These are phyloP conservation scores for Geophilus truncorum DNA, from an alignment of 2,888 invertebrate species.

Conservation along the genomic window DNA sequence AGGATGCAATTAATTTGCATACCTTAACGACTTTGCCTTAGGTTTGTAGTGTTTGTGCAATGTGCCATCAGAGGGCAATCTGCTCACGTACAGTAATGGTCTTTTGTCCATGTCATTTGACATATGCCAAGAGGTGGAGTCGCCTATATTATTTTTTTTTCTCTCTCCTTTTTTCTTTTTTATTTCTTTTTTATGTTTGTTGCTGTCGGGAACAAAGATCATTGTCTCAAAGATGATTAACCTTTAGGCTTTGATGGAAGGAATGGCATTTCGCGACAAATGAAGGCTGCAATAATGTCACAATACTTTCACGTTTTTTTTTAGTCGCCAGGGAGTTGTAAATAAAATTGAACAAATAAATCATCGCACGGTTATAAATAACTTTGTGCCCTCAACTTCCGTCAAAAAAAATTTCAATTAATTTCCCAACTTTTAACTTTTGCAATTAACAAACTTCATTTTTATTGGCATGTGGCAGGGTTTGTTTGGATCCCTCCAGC, in stretches of 20 bases:
- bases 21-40: neutral
- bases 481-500: neutral
- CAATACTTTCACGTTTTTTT: neutral
- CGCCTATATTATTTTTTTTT: neutral
- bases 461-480: neutral
- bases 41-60: neutral
- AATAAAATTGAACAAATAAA: neutral
- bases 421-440: neutral
- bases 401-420: neutral
- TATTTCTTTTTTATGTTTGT: neutral
- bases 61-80: neutral
- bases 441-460: neutral
- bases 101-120: neutral
- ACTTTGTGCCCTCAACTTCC: neutral
- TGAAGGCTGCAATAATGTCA: neutral
- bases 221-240: neutral
- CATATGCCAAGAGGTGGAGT: neutral
- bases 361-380: neutral
- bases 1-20: neutral
- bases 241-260: neutral
- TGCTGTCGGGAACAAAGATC: neutral
- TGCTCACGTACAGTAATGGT: neutral
- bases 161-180: neutral
- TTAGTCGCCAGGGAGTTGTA: neutral
- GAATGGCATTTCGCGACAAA: neutral